Percentiles rank a stretch among this genome's conserved stretches.
These are phyloP conservation scores for Tachina fera DNA, from an alignment of 2,888 invertebrate species.

Conservation along the genomic window DNA sequence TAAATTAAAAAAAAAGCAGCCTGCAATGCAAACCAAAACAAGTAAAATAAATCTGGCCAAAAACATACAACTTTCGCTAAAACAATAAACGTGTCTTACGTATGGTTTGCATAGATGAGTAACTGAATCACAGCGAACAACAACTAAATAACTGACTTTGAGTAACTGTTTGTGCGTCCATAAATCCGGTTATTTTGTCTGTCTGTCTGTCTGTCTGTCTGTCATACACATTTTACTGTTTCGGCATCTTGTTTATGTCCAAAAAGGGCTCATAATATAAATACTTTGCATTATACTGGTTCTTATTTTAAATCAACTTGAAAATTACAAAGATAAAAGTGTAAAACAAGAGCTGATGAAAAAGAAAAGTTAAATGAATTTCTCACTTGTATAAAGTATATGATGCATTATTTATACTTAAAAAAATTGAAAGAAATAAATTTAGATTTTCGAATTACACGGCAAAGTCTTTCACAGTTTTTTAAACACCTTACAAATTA, in stretches of 20 bases:
- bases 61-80: constrained; percentile 65
- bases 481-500: too few species aligned
- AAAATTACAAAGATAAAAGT: constrained; percentile 8
- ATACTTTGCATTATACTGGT: constrained; percentile 49
- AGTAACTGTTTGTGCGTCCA: constrained; percentile 38
- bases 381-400: neutral
- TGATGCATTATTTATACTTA: constrained; percentile 1
- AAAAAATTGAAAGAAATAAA: neutral
- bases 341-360: constrained; percentile 17
- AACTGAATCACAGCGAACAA: neutral
- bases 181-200: constrained; percentile 32
- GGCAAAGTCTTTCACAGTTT: too few species aligned
- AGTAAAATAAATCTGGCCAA: constrained; percentile 13
- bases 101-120: constrained; percentile 21
- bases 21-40: constrained; percentile 14
- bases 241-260: constrained; percentile 1
- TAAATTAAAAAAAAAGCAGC: constrained; percentile 1
- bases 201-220: neutral
- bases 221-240: neutral
- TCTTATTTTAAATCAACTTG: constrained; percentile 41
- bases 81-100: constrained; percentile 47
- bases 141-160: constrained; percentile 5
- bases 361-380: constrained; percentile 42
- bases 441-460: too few species aligned
- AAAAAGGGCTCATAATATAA: constrained; percentile 56